Base-by-base conservation (phyloP, 2,797 vertebrate genomes). In the Monodelphis domestica region DNA sequence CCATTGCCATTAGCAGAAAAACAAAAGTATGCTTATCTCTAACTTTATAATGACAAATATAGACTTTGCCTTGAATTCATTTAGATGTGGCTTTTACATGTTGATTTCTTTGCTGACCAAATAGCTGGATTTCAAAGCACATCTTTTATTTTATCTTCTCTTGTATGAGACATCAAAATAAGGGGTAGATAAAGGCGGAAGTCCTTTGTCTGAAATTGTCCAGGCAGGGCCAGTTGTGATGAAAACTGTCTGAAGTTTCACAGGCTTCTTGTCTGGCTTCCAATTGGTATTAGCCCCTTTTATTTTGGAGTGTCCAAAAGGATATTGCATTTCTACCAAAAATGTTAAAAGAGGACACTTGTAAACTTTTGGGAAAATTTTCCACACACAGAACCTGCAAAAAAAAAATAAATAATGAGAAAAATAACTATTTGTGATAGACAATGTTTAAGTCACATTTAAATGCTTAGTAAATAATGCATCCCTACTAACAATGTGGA, bases 111-210 rank as follows among this genome's bases (percentile, higher is more conserved):
- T 97, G 98, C 96, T 55, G 92, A 96, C 97, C 97, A 95, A 78
- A 97, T 91, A 97, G 98, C 97, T 98, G 95, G 12, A 97, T 98
- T 98, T 98, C 98, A 98, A 98, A 98, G 98, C 98, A 96, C 98
- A 98, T 98, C 98, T 98, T 97, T 96, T 96, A 98, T 98, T 98
- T 98, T 98, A 98, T 98, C 98, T 98, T 91, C 53, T 93, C 95
- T 98, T 98, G 97, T 98, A 98, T 98, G 98, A 98, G 98, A 98
- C 98, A 98, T 99, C 98, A 98, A 98, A 98, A 98, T 98, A 98
- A 97, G 97, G 54, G 96, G 97, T 97, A 98, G 98, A 99, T 98
- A 98, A 98, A 98, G 98, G 97, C 97, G 98, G 98, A 99, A 98
- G 98, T 98, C 97, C 97, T 98, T 98, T 98, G 98, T 98, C 98